Percentiles rank a stretch among this genome's conserved stretches.
phyloP scores from a whole-genome alignment of 2,113 vertebrate genomes.

The Corvus cornix region DNA sequence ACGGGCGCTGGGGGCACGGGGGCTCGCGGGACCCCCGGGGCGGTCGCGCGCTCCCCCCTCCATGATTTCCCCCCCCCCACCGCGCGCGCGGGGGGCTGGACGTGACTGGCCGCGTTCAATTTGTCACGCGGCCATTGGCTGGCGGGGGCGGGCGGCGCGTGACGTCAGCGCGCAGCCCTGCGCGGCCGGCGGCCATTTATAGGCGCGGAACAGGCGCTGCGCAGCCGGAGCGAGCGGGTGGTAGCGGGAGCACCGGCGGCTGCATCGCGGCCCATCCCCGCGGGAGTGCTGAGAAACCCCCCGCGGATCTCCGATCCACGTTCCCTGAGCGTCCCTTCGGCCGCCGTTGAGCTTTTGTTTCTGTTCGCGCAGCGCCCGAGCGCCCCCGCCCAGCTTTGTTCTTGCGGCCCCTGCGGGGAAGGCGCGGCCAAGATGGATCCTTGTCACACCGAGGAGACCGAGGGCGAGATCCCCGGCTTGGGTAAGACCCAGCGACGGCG shows the following conservation, averaged over 20 bases:
- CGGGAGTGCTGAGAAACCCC: not conserved
- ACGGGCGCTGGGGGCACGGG: not conserved
- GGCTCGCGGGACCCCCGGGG: not conserved
- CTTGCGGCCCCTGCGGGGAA: not conserved
- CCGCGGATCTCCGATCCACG: not conserved
- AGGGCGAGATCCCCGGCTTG: constrained; percentile 49
- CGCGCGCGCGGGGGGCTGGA: not conserved
- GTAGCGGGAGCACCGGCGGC: accelerated
- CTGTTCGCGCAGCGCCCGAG: not conserved
- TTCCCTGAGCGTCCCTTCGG: not conserved
- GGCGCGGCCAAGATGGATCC: constrained; percentile 37
- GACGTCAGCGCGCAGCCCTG: not conserved
- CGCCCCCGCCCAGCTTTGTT: not conserved
- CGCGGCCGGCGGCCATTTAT: not conserved
- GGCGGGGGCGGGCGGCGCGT: not conserved
- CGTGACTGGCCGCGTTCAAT: not conserved
- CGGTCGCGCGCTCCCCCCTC: too few relatives aligned
- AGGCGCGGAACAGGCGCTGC: not conserved
- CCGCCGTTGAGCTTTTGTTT: not conserved
- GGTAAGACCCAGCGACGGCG: not conserved
- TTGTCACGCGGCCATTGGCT: not conserved
- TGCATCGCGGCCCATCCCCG: not conserved
- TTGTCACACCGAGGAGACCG: constrained; percentile 44
- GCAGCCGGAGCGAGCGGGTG: not conserved
- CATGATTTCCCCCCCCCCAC: too few relatives aligned